Conservation (phyloP, 2,888 invertebrate genomes). For the Sclerodermus sp. region DNA sequence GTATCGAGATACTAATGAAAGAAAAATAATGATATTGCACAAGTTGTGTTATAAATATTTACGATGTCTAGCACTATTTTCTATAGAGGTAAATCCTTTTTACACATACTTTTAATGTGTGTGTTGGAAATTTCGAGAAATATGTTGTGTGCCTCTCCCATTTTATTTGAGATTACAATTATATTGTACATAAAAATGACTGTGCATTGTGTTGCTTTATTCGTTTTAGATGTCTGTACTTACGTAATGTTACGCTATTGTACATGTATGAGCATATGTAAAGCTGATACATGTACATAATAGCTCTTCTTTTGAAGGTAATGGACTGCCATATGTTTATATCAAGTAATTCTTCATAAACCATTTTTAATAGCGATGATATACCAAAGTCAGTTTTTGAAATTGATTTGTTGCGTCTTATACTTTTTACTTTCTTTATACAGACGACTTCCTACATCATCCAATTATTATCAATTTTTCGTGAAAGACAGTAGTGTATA, state of each 20-base stretch:
- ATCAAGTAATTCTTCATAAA: not conserved
- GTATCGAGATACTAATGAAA: not conserved
- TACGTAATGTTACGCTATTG: conserved; percentile 18
- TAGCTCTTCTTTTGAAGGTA: not conserved
- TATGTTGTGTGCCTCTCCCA: conserved; percentile 1
- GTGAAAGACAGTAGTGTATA: no score
- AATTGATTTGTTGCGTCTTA: no score
- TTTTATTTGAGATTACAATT: conserved; percentile 6
- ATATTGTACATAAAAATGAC: conserved; percentile 8
- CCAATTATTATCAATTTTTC: no score
- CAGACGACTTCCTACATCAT: no score
- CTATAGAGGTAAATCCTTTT: not conserved
- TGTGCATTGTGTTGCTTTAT: conserved; percentile 15
- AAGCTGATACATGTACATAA: conserved; percentile 12
- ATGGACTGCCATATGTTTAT: conserved; percentile 10
- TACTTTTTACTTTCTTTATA: no score
- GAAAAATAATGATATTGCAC: conserved; percentile 7
- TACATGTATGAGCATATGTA: conserved; percentile 6
- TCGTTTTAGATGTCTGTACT: conserved; percentile 27
- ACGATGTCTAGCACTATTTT: not conserved
- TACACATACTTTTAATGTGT: conserved; percentile 10
- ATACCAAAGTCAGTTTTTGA: no score
- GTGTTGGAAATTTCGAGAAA: not conserved
- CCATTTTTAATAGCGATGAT: not conserved
- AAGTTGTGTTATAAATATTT: conserved; percentile 6